A percentile compares a stretch with the other conserved stretches of the same genome.
These are phyloP conservation scores for Ceyx erithaca DNA, from an alignment of 2,797 vertebrate species.

Conservation along the genomic window DNA sequence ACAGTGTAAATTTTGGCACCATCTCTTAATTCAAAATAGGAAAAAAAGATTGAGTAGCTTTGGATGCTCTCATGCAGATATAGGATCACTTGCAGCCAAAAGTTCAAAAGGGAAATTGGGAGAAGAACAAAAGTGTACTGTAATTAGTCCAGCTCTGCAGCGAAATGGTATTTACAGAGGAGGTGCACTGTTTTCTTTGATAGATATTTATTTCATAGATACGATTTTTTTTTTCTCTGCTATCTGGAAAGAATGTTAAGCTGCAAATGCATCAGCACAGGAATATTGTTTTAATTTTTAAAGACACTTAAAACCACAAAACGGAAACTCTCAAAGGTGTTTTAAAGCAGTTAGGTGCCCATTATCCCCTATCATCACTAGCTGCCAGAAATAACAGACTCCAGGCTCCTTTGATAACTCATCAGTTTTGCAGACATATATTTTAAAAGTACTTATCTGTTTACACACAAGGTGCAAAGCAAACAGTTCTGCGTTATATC, in stretches of 20 bases:
- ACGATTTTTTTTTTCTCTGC: neutral
- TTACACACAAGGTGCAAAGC: neutral
- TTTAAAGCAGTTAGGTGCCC: neutral
- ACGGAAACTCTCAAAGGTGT: neutral
- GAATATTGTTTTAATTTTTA: neutral
- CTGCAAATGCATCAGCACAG: neutral
- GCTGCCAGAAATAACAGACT: neutral
- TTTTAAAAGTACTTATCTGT: neutral
- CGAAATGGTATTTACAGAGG: neutral
- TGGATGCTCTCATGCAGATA: neutral
- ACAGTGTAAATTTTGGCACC: neutral
- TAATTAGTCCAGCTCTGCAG: neutral
- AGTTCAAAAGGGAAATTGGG: neutral
- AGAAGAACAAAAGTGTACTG: neutral
- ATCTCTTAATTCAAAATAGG: neutral
- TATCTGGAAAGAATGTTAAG: neutral
- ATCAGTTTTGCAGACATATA: neutral
- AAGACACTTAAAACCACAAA: neutral
- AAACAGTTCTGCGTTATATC: neutral
- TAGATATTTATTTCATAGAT: neutral
- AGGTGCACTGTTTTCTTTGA: neutral
- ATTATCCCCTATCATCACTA: neutral
- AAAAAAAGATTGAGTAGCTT: neutral
- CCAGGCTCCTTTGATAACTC: neutral
- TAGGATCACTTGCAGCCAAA: neutral